These are phyloP conservation scores for Podarcis cretensis DNA, from an alignment of 2,113 vertebrate species.

Conservation along the genomic window DNA sequence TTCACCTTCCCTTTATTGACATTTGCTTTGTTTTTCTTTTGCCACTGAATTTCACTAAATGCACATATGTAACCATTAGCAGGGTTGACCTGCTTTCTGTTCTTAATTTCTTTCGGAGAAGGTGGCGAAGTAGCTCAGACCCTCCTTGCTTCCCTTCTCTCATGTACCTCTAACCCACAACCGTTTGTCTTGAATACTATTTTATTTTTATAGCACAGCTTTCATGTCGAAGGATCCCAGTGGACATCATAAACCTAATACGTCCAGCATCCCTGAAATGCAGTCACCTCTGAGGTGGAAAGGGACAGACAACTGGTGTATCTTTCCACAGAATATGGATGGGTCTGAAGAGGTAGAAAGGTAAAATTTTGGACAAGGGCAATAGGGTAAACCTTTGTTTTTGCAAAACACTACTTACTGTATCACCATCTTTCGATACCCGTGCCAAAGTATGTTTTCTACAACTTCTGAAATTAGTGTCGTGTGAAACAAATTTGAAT, in stretches of 20 bases:
- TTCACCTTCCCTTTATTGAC: neutral
- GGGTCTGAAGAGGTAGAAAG: constrained; percentile 43
- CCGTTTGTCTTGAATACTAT: constrained; percentile 31
- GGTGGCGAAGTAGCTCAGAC: constrained; percentile 4
- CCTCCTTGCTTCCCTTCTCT: neutral
- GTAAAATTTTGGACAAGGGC: constrained; percentile 22
- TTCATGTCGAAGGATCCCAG: constrained; percentile 2
- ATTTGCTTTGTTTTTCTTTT: constrained; percentile 1
- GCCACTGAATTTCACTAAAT: constrained; percentile 11
- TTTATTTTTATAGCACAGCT: constrained; percentile 49
- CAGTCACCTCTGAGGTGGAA: constrained; percentile 46
- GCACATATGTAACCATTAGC: neutral
- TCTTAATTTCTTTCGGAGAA: neutral
- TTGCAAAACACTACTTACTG: neutral
- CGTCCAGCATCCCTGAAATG: neutral
- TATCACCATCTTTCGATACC: neutral
- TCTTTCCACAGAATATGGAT: neutral
- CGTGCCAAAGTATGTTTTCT: neutral
- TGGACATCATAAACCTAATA: constrained; percentile 28
- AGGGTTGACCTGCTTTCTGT: neutral
- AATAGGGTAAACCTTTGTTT: constrained; percentile 46
- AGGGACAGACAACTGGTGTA: constrained; percentile 17
- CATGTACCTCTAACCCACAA: neutral
- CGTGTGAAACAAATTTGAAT: neutral
- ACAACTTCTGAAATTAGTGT: constrained; percentile 8